Evolutionary conservation across 2,113 vertebrate genomes (phyloP).

Genomic region (Mola mola): DNA sequence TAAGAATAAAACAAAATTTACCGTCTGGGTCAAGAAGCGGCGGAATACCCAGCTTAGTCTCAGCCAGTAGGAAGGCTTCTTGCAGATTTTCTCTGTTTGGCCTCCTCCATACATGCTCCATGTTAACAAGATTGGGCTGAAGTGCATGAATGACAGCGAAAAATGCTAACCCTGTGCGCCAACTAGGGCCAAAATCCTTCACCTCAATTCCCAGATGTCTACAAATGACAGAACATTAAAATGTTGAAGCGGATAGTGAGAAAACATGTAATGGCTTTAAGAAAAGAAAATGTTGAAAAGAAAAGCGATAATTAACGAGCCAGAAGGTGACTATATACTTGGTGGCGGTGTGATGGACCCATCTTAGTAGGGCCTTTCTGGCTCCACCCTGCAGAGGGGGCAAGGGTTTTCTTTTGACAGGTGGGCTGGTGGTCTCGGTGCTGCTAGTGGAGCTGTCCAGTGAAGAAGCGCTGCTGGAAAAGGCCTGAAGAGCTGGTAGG

Average conservation of each 20-base stretch:
- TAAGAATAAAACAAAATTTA: slow-evolving; percentile 52
- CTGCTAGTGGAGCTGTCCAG: slow-evolving; percentile 89
- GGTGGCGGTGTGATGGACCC: slow-evolving; percentile 93
- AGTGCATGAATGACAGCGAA: slow-evolving; percentile 92
- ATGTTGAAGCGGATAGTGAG: slow-evolving; percentile 4
- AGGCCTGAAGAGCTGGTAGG: slow-evolving; percentile 87
- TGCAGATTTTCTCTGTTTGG: slow-evolving; percentile 92
- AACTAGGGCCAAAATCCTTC: slow-evolving; percentile 95
- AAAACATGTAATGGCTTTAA: no score
- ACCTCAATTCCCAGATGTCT: slow-evolving; percentile 91
- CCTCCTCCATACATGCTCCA: slow-evolving; percentile 86
- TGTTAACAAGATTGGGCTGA: slow-evolving; percentile 91
- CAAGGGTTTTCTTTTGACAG: slow-evolving; percentile 90
- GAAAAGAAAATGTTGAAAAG: neutral
- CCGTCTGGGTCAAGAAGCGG: slow-evolving; percentile 96
- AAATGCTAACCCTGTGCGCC: slow-evolving; percentile 94
- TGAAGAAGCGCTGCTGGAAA: slow-evolving; percentile 91
- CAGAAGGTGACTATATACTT: slow-evolving; percentile 84
- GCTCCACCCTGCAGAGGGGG: slow-evolving; percentile 89
- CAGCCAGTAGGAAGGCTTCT: slow-evolving; percentile 92
- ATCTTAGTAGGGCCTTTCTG: slow-evolving; percentile 92
- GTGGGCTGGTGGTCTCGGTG: slow-evolving; percentile 90
- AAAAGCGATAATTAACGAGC: no score
- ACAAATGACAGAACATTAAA: slow-evolving; percentile 19
- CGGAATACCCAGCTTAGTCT: slow-evolving; percentile 91